Conservation (phyloP, 30 jellyfish, hydroid and myxozoan genomes). For the Hydractinia symbiolongicarpus region DNA sequence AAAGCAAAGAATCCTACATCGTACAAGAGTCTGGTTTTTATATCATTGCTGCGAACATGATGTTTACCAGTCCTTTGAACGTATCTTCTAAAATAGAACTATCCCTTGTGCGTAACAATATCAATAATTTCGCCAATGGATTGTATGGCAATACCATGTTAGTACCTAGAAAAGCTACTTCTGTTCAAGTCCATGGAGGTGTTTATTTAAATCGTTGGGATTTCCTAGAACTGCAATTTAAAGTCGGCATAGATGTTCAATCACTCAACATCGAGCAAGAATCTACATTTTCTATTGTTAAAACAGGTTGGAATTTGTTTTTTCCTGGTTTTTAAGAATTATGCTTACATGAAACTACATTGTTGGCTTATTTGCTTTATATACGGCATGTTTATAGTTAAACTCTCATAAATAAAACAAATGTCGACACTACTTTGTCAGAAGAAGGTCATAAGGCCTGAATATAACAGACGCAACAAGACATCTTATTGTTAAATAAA, state of each 20-base stretch:
- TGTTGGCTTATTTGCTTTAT: no score
- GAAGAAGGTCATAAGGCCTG: no score
- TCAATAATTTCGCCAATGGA: slow-evolving; percentile 25
- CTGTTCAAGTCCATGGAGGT: slow-evolving; percentile 55
- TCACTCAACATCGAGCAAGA: slow-evolving; percentile 43
- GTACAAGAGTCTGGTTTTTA: slow-evolving; percentile 66
- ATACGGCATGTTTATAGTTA: no score
- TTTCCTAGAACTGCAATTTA: slow-evolving; percentile 39
- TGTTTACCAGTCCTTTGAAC: slow-evolving; percentile 24
- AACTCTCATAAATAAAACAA: no score
- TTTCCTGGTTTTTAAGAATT: background rate
- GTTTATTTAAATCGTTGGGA: slow-evolving; percentile 58
- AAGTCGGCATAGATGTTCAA: slow-evolving; percentile 9
- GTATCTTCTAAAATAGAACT: slow-evolving; percentile 44
- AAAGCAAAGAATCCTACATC: slow-evolving; percentile 35
- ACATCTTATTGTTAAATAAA: no score
- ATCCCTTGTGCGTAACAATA: slow-evolving; percentile 38
- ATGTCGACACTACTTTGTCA: no score
- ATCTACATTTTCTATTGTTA: slow-evolving; percentile 72
- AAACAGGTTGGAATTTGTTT: slow-evolving; percentile 46
- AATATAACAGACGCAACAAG: no score
- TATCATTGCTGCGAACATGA: slow-evolving; percentile 55
- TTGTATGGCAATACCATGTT: slow-evolving; percentile 26
- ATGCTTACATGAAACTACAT: no score
- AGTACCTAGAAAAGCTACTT: slow-evolving; percentile 18